Evolutionary conservation across 1,140 invertebrate species (phyloP), one percentile per base, ranked within the genome.

Genomic region (Monomorium pharaonis): DNA sequence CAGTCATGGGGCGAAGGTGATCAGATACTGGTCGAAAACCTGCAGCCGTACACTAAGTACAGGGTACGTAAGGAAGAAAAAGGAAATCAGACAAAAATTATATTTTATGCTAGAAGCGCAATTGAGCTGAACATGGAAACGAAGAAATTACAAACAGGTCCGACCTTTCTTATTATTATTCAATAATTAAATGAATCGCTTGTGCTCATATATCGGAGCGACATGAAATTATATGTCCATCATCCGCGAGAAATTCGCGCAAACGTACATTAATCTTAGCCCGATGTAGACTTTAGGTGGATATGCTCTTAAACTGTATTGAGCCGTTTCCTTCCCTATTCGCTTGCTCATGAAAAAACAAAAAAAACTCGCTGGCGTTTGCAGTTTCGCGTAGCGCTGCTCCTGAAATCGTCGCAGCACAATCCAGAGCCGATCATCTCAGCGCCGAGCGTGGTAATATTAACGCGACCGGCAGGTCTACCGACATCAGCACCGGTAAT

Each of bases 41-140:
- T 99, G 7, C 96, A 97, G 67, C 98, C 98, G 0, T 99, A 98
- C 92, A 98, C 98, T 0, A 98, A 98, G 92, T 99, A 99, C 92
- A 96, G 97, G 95, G 98, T 98, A 95, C 95, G 95, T 92, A 37
- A 69, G 2, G 12, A 78, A n/a, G 3, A 16, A 21, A 47, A 44
- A 83, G 9, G 6, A 18, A 44, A 16, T 21, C 12, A 58, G 0
- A 37, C 14, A 18, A n/a, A n/a, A 42, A 49, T 47, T 54, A 47
- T 47, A n/a, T 2, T 16, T 58, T 10, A 58, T n/a, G 27, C 16
- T 65, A n/a, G 4, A 65, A 65, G 33, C 4, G 10, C 12, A 21
- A n/a, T 44, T n/a, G n/a, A 37, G 37, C 14, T 33, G 33, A 21
- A 63, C 9, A n/a, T 18, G 18, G 3, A 63, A 63, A 33, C 9